Evolutionary conservation across 2,113 vertebrate genomes (phyloP).

Genomic region (Rhodinocichla rosea): DNA sequence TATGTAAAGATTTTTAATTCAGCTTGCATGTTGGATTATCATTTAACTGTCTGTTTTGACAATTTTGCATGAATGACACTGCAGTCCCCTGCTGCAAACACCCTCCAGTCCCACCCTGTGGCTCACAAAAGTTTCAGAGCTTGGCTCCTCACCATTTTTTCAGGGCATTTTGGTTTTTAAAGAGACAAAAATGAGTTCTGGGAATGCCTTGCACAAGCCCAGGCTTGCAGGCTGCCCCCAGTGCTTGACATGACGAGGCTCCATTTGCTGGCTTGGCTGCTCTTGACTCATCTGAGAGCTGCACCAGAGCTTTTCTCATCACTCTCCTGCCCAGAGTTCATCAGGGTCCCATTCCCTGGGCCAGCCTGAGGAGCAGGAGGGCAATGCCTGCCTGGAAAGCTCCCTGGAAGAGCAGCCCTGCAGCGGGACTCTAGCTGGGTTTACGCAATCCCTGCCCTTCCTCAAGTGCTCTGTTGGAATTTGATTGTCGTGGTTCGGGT

Average conservation of each 20-base stretch:
- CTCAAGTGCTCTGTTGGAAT: not conserved
- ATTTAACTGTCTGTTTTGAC: not conserved
- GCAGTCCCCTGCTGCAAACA: no score
- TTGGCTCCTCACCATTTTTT: not conserved
- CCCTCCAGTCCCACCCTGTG: rapidly evolving
- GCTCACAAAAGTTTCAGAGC: rapidly evolving
- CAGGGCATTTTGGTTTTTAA: not conserved
- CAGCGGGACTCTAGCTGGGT: not conserved
- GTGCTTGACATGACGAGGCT: not conserved
- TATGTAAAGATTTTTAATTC: not conserved
- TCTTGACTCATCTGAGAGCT: not conserved
- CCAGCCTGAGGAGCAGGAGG: slow-evolving; percentile 3
- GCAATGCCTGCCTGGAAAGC: not conserved
- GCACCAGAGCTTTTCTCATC: not conserved
- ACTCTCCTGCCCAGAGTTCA: not conserved
- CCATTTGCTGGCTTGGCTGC: not conserved
- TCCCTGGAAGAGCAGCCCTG: not conserved
- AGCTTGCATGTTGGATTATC: rapidly evolving
- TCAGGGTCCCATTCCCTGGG: not conserved
- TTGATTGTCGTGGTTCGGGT: not conserved
- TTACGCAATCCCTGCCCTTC: not conserved
- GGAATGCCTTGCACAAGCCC: not conserved
- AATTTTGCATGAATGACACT: rapidly evolving
- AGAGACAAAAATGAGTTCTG: not conserved
- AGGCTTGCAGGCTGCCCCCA: not conserved